phyloP scores from a whole-genome alignment of 2,797 vertebrate species.

The Galaxias olidus region DNA sequence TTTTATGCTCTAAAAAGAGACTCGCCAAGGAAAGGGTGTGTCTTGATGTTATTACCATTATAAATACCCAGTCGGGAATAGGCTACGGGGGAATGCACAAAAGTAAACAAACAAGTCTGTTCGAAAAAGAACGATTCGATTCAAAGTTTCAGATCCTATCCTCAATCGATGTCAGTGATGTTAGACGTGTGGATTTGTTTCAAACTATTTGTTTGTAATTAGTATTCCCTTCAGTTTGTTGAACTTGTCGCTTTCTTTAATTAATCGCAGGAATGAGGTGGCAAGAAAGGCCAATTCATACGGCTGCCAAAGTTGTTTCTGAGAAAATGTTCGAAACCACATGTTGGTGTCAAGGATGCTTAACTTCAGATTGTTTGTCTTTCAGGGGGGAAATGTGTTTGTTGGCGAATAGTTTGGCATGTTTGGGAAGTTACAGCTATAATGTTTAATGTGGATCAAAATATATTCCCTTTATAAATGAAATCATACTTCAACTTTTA shows the following conservation, averaged over 20 bases:
- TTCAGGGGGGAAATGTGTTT: not conserved
- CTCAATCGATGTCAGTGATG: constrained; percentile 64
- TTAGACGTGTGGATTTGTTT: constrained; percentile 52
- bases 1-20: no score
- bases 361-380: not conserved
- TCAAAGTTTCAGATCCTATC: constrained; percentile 70
- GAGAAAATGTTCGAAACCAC: constrained; percentile 31
- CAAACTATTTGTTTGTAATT: constrained; percentile 65
- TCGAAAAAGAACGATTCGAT: constrained; percentile 71
- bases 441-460: no score
- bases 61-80: constrained; percentile 58
- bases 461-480: not conserved
- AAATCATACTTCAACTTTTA: constrained; percentile 45
- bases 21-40: constrained; percentile 61
- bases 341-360: constrained; percentile 16
- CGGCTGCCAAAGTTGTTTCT: constrained; percentile 7
- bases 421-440: not conserved
- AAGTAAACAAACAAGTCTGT: constrained; percentile 72
- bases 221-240: constrained; percentile 51
- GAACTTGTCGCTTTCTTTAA: constrained; percentile 59
- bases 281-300: constrained; percentile 22
- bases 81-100: constrained; percentile 64
- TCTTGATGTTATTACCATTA: constrained; percentile 68
- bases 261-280: constrained; percentile 46
- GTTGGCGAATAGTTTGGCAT: not conserved